These are phyloP conservation scores for Hippoglossus stenolepis DNA, from an alignment of 2,113 vertebrate genomes.

Conservation along the genomic window DNA sequence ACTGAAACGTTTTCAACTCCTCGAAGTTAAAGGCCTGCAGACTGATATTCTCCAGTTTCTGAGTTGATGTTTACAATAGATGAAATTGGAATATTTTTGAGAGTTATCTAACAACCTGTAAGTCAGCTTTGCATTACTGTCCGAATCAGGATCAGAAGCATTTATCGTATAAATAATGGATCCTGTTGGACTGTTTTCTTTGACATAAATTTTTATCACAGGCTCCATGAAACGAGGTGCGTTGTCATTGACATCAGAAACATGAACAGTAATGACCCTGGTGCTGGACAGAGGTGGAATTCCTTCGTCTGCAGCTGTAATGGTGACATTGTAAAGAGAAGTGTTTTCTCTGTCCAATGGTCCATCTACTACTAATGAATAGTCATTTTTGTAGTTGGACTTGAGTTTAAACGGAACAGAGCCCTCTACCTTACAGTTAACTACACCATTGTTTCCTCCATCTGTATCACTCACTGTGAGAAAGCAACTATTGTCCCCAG, in stretches of 20 bases:
- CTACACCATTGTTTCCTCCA: conserved; percentile 67
- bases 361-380: conserved; percentile 71
- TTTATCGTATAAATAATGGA: conserved; percentile 79
- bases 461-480: conserved; percentile 87
- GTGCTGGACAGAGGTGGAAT: conserved; percentile 65
- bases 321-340: conserved; percentile 81
- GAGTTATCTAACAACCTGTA: conserved; percentile 49
- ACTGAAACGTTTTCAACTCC: conserved; percentile 36
- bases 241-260: conserved; percentile 79
- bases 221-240: conserved; percentile 58
- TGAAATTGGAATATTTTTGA: conserved; percentile 14
- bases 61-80: conserved; percentile 65
- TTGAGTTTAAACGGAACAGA: conserved; percentile 74
- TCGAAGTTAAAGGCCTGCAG: conserved; percentile 68
- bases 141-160: conserved; percentile 85
- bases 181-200: conserved; percentile 77
- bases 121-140: conserved; percentile 83
- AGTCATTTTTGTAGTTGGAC: conserved; percentile 81
- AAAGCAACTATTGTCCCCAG: conserved; percentile 86
- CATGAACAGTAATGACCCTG: conserved; percentile 35
- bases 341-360: conserved; percentile 60
- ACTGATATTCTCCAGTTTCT: conserved; percentile 64
- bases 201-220: conserved; percentile 57
- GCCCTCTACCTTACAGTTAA: conserved; percentile 40
- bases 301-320: conserved; percentile 85